Percentiles rank a stretch among this genome's conserved stretches.
Evolutionary conservation across 2,888 invertebrate species (phyloP).

Genomic region (Vanessa cardui): DNA sequence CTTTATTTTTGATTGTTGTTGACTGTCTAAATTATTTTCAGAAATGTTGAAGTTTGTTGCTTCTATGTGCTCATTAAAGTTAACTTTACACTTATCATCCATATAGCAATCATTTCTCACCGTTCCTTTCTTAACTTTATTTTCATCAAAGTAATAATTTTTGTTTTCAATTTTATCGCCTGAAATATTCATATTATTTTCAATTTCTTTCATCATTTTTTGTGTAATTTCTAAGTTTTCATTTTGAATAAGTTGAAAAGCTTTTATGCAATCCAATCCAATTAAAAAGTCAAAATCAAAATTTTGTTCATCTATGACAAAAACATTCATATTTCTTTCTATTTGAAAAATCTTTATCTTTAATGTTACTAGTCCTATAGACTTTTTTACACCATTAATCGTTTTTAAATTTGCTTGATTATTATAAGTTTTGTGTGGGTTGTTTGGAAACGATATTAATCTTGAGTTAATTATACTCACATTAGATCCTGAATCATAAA

Average conservation of each 20-base stretch:
- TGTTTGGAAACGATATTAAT: slow-evolving; percentile 34
- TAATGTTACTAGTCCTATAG: slow-evolving; percentile 34
- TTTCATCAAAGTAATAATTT: not conserved
- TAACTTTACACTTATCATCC: not conserved
- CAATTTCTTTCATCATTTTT: too few species aligned
- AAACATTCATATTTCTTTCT: slow-evolving; percentile 40
- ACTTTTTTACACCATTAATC: slow-evolving; percentile 38
- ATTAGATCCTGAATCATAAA: slow-evolving; percentile 51
- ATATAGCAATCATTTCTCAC: slow-evolving; percentile 3
- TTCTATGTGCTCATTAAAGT: too few species aligned
- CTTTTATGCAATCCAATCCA: too few species aligned
- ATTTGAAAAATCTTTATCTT: slow-evolving; percentile 41
- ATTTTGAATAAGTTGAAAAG: too few species aligned
- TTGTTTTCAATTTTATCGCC: slow-evolving; percentile 4
- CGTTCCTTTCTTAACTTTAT: not conserved
- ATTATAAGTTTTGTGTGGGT: slow-evolving; percentile 5
- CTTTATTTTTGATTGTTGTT: too few species aligned
- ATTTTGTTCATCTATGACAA: slow-evolving; percentile 41
- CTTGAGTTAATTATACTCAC: slow-evolving; percentile 46
- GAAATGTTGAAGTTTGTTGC: too few species aligned
- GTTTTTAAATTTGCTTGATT: slow-evolving; percentile 37
- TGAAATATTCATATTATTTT: too few species aligned
- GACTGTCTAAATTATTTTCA: too few species aligned
- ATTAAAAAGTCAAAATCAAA: slow-evolving; percentile 46
- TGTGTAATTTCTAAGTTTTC: slow-evolving; percentile 11